Base-by-base conservation (phyloP, 2,113 vertebrate genomes). In the Tupaia chinensis region DNA sequence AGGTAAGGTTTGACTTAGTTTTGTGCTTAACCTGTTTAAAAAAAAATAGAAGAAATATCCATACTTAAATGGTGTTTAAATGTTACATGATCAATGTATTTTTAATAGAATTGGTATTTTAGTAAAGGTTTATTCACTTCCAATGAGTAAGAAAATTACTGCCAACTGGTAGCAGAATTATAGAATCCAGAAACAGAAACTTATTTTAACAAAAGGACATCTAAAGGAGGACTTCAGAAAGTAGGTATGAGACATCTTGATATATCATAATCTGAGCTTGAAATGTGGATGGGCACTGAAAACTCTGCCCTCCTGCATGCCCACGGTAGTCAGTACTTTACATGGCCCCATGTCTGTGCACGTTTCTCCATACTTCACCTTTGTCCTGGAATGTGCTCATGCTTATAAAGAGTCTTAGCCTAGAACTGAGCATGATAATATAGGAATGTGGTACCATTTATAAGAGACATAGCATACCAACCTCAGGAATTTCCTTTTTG, bases 381-480 rank as follows among this genome's bases (percentile, higher is more conserved):
- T 2, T 87, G 1, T 32, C 53, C 93, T 96, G 96, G 97, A 97
- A 98, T 98, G 94, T 86, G 95, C 91, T 91, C 56, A 81, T 66
- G 93, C 87, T 78, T 32, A 94, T 94, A 81, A 72, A 81, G 73
- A 93, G 5, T 83, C 78, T 85, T 44, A 97, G 54, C 92, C 20
- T 96, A 91, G 80, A 80, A 97, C 54, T 88, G 8, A 1, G 13
- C 9, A 3, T 27, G 65, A 93, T 68, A 54, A 58, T 13, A 61
- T 63, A 60, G 68, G 85, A 11, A 53, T 74, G 10, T 2, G 72
- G 6, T 78, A 2, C 3, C 58, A 97, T 97, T 94, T 93, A 60
- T 96, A 94, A 78, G 44, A 95, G 60, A 84, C 68, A 34, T 53
- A 92, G n/a, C 68, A 95, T 58, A 85, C 27, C 53, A 80, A 82